Evolutionary conservation across 2,888 invertebrate species (phyloP), one percentile per base, ranked within the genome.

Genomic region (Athrips mouffetella): DNA sequence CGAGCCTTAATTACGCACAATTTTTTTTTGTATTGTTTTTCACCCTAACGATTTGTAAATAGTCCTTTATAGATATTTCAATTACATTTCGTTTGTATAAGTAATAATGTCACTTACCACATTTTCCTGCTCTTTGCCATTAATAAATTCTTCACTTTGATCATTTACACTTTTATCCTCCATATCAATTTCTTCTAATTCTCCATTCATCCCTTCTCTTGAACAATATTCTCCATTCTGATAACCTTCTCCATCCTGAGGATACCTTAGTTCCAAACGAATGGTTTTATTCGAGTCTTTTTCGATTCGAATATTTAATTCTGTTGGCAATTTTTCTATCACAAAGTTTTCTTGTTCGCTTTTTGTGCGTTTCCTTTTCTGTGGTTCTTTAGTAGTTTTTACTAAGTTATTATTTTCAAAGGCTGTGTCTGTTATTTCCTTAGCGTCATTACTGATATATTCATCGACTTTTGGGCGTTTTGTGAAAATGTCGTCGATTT

Each of bases 401-500:
- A 70, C 53, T 27, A 68, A 67, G 46, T 78, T 80, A 48, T 81
- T 80, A 35, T 78, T 76, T 0, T 52, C 53, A 30, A 60, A 69
- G 20, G 30, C 49, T 15, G 31, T 18, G 39, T 53, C 51, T 18
- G 11, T 27, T 23, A 25, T 20, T 3, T 40, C 31, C 25, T 39
- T 33, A 8, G 30, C 16, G n/a, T 47, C 37, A 23, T 30, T 29
- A 11, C 8, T 23, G 4, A 41, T 11, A 21, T 57, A 37, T 59
- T 60, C 60, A 42, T 67, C 60, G 25, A 52, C 57, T 69, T 79
- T 82, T 51, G 78, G 82, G 45, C 73, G 62, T 69, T 80, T 80
- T 0, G 65, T 76, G 53, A 85, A 80, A 52, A 85, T 81, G 54
- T 84, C 79, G 6, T 84, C 79, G 29, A 79, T 70, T 54, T 67